Evolutionary conservation across 2,888 invertebrate species (phyloP).

Genomic region (Cheilosia vulpina): DNA sequence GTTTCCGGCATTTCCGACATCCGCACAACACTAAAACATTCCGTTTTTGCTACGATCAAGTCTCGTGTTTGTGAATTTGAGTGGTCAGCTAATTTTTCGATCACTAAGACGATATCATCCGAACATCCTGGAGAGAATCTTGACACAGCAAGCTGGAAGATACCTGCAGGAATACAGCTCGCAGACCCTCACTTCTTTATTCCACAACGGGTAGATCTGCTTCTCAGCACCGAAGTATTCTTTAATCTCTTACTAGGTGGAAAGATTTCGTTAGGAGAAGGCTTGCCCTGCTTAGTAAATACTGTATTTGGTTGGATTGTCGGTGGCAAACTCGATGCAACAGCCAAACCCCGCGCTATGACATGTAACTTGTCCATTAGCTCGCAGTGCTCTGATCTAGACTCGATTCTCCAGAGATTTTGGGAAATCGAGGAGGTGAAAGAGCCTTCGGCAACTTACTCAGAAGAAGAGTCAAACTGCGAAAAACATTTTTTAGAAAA

Average conservation of each 20-base stretch:
- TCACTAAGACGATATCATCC: too few relatives aligned
- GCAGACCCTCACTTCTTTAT: neutral
- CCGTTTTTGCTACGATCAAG: too few relatives aligned
- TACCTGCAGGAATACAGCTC: neutral
- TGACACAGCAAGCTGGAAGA: too few relatives aligned
- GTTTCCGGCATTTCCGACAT: too few relatives aligned
- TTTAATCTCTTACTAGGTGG: too few relatives aligned
- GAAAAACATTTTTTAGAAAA: too few relatives aligned
- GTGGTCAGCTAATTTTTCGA: too few relatives aligned
- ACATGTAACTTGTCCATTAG: conserved; percentile 5
- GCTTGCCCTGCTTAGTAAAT: neutral
- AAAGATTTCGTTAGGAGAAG: neutral
- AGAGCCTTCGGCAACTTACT: neutral
- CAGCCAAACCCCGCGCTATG: neutral
- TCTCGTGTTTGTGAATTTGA: too few relatives aligned
- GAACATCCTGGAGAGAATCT: too few relatives aligned
- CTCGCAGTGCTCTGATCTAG: neutral
- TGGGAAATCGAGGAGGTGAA: conserved; percentile 1
- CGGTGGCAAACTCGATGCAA: neutral
- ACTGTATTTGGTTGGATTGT: conserved; percentile 5
- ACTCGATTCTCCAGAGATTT: neutral
- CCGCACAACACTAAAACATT: too few relatives aligned
- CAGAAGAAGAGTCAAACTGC: neutral
- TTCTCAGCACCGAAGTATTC: neutral
- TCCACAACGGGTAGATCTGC: neutral